These are phyloP conservation scores for Bemisia tabaci DNA, from an alignment of 1,140 invertebrate species.

Conservation along the genomic window DNA sequence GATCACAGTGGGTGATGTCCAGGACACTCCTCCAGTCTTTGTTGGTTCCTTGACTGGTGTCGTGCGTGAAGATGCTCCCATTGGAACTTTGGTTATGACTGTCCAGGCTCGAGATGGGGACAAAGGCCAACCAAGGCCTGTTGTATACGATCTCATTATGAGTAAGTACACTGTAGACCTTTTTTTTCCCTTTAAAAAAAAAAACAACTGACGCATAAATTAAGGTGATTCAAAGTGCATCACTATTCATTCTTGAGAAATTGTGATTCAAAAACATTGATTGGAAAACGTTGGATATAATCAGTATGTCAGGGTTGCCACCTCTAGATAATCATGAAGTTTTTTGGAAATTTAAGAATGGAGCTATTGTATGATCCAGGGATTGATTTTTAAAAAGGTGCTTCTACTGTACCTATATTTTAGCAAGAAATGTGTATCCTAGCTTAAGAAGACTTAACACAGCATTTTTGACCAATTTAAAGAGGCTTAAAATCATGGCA, in stretches of 20 bases:
- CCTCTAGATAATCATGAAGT: too few species aligned
- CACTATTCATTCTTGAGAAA: background rate
- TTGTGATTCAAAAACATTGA: background rate
- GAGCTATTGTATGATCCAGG: too few species aligned
- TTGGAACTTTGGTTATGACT: constrained; percentile 67
- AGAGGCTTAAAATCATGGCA: too few species aligned
- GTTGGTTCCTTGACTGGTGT: constrained; percentile 62
- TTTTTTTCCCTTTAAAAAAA: background rate
- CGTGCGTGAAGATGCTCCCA: constrained; percentile 66
- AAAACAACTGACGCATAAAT: background rate
- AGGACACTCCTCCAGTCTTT: constrained; percentile 70
- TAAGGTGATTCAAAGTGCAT: background rate
- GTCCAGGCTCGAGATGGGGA: constrained; percentile 71
- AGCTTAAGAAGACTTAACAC: too few species aligned
- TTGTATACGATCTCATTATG: constrained; percentile 61
- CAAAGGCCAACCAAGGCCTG: constrained; percentile 56
- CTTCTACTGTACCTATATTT: too few species aligned
- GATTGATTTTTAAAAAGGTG: too few species aligned
- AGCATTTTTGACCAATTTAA: too few species aligned
- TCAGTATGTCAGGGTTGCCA: too few species aligned
- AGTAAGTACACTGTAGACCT: constrained; percentile 43
- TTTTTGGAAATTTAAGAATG: too few species aligned
- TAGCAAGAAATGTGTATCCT: too few species aligned
- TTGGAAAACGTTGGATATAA: too few species aligned
- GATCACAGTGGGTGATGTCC: constrained; percentile 64